Base-by-base conservation (phyloP, 2,888 invertebrate species). In the Tinea pellionella region DNA sequence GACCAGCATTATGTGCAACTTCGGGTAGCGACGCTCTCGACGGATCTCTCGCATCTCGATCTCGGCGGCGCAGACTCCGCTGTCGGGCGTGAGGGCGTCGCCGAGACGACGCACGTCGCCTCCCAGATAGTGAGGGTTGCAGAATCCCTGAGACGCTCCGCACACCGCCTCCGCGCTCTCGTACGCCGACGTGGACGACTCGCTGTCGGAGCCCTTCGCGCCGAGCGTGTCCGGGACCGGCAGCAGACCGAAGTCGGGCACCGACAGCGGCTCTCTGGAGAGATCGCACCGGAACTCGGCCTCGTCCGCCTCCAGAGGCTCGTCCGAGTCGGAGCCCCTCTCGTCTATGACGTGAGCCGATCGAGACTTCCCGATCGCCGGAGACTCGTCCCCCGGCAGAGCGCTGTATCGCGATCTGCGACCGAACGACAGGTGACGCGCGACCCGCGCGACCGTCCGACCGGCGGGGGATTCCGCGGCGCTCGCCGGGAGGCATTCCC, bases 91-190 rank as follows among this genome's bases (percentile, higher is more conserved):
- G 67, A 80, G 65, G 89, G 93, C 65, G 89, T 91, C 64, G 88
- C 92, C 79, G 91, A 95, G 53, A 90, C 92, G 64, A 89, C 90
- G 63, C 91, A 90, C 88, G 65, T 92, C 92, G 6, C 92, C 89
- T 0, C 92, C 92, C 65, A 93, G 75, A 70, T 94, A 93, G 73
- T 94, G 93, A 3, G 93, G 93, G 74, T 93, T 93, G 69, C 92
- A 92, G 75, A 93, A 93, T 0, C 93, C 92, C 61, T 90, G 59
- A 74, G 74, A 9, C 53, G 89, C 70, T 32, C 89, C 74, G 71
- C 90, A 89, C 18, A 92, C 90, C 0, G 89, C 89, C 74, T 93
- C 93, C 58, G 93, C 92, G 69, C 93, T 93, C 60, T 92, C 93
- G 74, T 93, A 94, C 70, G 93, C 93, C 3, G 93, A 93, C 0